Conservation (phyloP, 2,797 vertebrate species). For the Halcyon badia region DNA sequence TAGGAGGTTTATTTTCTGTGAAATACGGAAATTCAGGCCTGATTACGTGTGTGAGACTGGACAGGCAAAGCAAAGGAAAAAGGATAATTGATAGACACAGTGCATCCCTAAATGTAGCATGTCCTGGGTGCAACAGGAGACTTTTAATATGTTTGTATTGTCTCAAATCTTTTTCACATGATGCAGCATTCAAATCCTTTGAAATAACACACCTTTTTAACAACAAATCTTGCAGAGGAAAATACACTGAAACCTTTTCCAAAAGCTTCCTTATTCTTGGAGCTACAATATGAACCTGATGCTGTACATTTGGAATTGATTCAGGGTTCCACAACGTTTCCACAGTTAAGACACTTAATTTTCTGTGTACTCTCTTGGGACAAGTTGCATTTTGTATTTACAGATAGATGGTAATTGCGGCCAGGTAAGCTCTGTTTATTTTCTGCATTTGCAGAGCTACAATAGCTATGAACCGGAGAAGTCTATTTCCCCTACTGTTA, state of each 20-base stretch:
- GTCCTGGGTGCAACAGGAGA: neutral
- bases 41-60: neutral
- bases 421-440: neutral
- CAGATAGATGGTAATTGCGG: neutral
- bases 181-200: neutral
- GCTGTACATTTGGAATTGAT: neutral
- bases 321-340: neutral
- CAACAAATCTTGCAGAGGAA: neutral
- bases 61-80: neutral
- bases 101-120: neutral
- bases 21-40: neutral
- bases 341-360: neutral
- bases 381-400: neutral
- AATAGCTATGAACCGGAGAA: neutral
- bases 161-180: neutral
- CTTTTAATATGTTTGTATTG: neutral
- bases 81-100: neutral
- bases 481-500: neutral
- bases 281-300: neutral
- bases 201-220: neutral
- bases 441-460: neutral
- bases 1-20: neutral
- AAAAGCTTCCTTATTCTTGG: neutral
- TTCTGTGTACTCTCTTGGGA: neutral
- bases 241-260: neutral